A percentile compares a stretch with the other conserved stretches of the same genome.
Evolutionary conservation across 2,113 vertebrate genomes (phyloP).

Genomic region (Bubalus kerabau): DNA sequence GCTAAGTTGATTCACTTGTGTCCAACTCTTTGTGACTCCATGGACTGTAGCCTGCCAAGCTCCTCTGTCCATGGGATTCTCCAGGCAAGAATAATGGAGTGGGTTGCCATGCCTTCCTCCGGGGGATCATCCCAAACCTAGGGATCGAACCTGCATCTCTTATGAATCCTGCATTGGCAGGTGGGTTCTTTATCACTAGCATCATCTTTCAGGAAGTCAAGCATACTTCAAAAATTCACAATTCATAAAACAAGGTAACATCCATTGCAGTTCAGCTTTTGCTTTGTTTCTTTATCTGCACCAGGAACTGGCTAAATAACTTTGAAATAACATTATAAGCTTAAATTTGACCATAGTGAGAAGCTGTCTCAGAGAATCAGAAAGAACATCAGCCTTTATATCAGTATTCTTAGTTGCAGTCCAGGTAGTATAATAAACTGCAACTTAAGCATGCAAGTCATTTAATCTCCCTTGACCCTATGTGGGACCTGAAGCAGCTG

Average conservation of each 20-base stretch:
- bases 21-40: not conserved
- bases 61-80: not conserved
- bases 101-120: not conserved
- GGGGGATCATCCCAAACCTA: not conserved
- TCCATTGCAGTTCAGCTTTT: not conserved
- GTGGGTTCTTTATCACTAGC: not conserved
- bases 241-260: not conserved
- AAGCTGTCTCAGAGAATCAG: not conserved
- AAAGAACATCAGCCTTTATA: not conserved
- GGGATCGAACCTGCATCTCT: not conserved
- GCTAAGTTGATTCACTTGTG: not conserved
- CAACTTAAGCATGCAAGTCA: not conserved
- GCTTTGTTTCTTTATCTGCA: not conserved
- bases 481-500: not conserved
- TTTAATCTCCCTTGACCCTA: constrained; percentile 67
- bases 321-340: not conserved
- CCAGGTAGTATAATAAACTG: not conserved
- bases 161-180: not conserved
- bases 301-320: constrained; percentile 11
- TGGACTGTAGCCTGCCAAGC: not conserved
- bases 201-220: not conserved
- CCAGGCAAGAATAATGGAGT: not conserved
- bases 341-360: not conserved
- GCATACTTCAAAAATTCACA: not conserved
- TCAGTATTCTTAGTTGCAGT: not conserved